Evolutionary conservation across 2,113 vertebrate genomes (phyloP).

Genomic region (Phyllostomus hastatus): DNA sequence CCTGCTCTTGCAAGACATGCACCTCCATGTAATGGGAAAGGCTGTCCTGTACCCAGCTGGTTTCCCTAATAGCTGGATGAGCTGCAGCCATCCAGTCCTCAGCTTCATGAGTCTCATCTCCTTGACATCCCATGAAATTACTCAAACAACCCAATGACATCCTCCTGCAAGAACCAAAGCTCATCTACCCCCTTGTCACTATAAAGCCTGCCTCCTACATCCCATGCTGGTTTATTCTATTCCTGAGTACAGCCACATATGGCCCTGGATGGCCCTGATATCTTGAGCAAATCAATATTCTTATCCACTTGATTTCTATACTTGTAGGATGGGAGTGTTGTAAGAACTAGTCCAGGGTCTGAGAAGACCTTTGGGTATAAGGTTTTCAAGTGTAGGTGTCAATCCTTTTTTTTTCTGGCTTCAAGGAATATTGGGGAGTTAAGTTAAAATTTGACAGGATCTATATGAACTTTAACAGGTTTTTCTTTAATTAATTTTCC

Average conservation of each 20-base stretch:
- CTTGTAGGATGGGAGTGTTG: not conserved
- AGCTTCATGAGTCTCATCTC: not conserved
- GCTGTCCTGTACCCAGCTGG: not conserved
- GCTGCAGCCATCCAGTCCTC: not conserved
- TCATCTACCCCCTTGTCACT: not conserved
- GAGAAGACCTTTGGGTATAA: not conserved
- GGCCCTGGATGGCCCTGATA: not conserved
- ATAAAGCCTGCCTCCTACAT: not conserved
- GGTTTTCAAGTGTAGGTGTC: not conserved
- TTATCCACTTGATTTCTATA: not conserved
- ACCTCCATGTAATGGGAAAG: not conserved
- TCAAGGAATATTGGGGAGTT: not conserved
- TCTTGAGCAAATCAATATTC: not conserved
- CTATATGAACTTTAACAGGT: not conserved
- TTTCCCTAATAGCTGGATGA: not conserved
- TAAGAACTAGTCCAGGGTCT: not conserved
- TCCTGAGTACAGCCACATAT: not conserved
- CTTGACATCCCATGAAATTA: not conserved
- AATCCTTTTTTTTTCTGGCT: not conserved
- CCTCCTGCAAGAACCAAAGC: not conserved
- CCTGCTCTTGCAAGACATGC: not conserved
- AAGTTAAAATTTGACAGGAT: not conserved
- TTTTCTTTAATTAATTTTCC: not conserved
- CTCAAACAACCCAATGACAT: not conserved
- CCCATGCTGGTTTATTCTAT: not conserved